Base-by-base conservation (phyloP, 2,888 invertebrate species). In the Diarsia brunnea region DNA sequence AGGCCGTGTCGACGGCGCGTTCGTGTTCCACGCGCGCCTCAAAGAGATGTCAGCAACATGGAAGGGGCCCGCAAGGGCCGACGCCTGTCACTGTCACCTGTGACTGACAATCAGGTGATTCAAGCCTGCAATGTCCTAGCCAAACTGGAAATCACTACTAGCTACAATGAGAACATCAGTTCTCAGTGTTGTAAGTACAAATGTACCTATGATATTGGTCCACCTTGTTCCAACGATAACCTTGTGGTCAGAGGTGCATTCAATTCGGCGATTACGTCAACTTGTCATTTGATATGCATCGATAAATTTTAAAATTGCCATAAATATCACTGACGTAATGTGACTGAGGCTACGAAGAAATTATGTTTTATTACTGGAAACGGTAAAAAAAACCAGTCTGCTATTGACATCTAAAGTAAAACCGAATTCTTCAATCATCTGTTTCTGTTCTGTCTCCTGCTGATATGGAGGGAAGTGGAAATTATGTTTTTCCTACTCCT, bases 141-240 rank as follows among this genome's bases (percentile, higher is more conserved):
- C n/a, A n/a, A n/a, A n/a, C n/a, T n/a, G n/a, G n/a, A n/a, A n/a
- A n/a, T n/a, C n/a, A n/a, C n/a, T n/a, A n/a, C n/a, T n/a, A n/a
- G n/a, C n/a, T n/a, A 49, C 47, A 61, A 61, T 21, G 0, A 53
- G 60, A 8, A 63, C n/a, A 58, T 31, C 2, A 43, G 49, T 16
- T 71, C 21, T 19, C 14, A 64, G 5, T 65, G 60, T 31, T 27
- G 12, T 45, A 16, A n/a, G 24, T 79, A 12, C 12, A 63, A 49
- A 53, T 53, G n/a, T 49, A 64, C 63, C n/a, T 19, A 60, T 70
- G 69, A 79, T 74, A 74, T 84, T 83, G 55, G n/a, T 67, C 72
- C 69, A 84, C 69, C 75, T 82, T 79, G 80, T 60, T 24, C 14
- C 14, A 24, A 24, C 19, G 80, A 84, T 82, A 82, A 79, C 72